These are phyloP conservation scores for Pinna nobilis DNA, from an alignment of 1,140 invertebrate species.

Conservation along the genomic window DNA sequence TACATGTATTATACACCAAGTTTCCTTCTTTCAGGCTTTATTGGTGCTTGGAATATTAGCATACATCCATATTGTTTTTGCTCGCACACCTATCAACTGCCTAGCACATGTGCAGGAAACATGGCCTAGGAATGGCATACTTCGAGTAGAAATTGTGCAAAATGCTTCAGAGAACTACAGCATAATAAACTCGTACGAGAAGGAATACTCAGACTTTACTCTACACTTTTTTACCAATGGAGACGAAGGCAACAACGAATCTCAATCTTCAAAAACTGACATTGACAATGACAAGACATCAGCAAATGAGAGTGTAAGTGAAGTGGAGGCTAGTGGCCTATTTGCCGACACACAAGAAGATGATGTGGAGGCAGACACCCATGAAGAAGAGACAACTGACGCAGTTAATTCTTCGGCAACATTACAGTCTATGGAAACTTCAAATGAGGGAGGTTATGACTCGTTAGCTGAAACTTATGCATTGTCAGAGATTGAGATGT, in stretches of 20 bases:
- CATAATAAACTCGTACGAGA: conserved; percentile 72
- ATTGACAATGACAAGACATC: conserved; percentile 13
- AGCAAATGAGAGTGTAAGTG: not conserved
- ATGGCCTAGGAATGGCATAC: conserved; percentile 96
- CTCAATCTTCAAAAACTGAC: not conserved
- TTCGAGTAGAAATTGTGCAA: conserved; percentile 95
- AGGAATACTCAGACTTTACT: conserved; percentile 70
- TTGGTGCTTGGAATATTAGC: conserved; percentile 91
- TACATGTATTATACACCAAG: too few relatives aligned
- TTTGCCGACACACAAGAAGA: not conserved
- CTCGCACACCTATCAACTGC: conserved; percentile 93
- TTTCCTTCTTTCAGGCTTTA: conserved; percentile 86
- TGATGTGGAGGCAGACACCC: not conserved
- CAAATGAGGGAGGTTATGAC: not conserved
- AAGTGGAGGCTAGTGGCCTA: not conserved
- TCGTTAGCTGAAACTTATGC: conserved; percentile 36
- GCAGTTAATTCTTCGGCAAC: not conserved
- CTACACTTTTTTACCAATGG: conserved; percentile 32
- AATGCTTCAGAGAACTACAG: conserved; percentile 77
- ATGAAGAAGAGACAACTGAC: not conserved
- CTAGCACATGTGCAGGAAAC: conserved; percentile 89
- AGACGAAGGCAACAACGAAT: not conserved
- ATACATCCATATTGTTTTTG: conserved; percentile 97
- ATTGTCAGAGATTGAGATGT: conserved; percentile 72
- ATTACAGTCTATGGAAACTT: not conserved